Conservation (phyloP, 2,113 vertebrate genomes). For the Platysternon megacephalum region DNA sequence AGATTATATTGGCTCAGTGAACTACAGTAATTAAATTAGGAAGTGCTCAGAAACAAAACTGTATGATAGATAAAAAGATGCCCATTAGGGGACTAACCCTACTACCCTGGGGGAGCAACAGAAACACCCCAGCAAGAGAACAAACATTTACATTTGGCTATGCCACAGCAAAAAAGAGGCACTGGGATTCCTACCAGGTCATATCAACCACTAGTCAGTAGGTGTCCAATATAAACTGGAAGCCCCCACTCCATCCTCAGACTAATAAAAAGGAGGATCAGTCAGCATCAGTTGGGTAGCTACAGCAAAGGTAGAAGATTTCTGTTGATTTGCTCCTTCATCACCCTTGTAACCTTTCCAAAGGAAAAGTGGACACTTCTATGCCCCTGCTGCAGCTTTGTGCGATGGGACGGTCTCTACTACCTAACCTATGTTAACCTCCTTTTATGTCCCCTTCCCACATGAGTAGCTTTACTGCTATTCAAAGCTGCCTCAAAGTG, state of each 20-base stretch:
- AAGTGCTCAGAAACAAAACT: background rate
- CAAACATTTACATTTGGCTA: background rate
- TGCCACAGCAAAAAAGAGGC: background rate
- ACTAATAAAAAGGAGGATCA: background rate
- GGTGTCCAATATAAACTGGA: background rate
- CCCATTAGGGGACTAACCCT: background rate
- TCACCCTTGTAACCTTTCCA: background rate
- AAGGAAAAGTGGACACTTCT: background rate
- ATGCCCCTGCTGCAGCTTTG: background rate
- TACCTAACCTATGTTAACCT: background rate
- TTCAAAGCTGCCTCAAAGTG: background rate
- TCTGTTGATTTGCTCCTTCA: background rate
- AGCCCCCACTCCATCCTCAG: fast-evolving
- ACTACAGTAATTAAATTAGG: background rate
- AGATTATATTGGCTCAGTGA: background rate
- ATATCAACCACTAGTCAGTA: fast-evolving
- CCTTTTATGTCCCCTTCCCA: background rate
- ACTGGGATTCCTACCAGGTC: background rate
- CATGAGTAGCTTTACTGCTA: background rate
- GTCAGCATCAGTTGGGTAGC: fast-evolving
- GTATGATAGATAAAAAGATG: background rate
- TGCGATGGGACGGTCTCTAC: background rate
- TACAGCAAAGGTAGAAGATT: background rate
- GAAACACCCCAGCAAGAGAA: background rate
- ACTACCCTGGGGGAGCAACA: background rate